Conservation (phyloP, 2,888 invertebrate genomes). For the Eristalis intricaria region DNA sequence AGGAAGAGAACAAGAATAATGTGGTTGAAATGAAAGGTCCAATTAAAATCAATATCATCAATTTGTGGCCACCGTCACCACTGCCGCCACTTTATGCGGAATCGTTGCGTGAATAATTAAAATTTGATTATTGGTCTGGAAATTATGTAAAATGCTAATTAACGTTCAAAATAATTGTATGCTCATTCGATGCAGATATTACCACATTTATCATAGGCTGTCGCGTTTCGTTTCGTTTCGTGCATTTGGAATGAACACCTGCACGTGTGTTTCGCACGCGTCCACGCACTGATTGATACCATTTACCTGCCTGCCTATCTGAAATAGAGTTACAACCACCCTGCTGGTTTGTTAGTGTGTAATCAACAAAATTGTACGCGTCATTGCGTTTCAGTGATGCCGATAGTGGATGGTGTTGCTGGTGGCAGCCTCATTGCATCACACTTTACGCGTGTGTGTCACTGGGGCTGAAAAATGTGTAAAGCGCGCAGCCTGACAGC, state of each 20-base stretch:
- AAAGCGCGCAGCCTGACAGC: slow-evolving; percentile 3
- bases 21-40: slow-evolving; percentile 5
- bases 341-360: slow-evolving; percentile 27
- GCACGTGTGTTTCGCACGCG: slow-evolving; percentile 24
- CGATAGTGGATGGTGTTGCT: slow-evolving; percentile 4
- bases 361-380: slow-evolving; percentile 38
- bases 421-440: slow-evolving; percentile 26
- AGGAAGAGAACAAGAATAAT: neutral
- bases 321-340: neutral
- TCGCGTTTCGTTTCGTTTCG: neutral
- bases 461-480: slow-evolving; percentile 16
- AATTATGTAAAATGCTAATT: slow-evolving; percentile 79
- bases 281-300: slow-evolving; percentile 55
- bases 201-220: slow-evolving; percentile 55
- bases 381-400: slow-evolving; percentile 37
- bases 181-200: slow-evolving; percentile 41
- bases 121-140: slow-evolving; percentile 69
- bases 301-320: slow-evolving; percentile 22
- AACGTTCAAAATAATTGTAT: slow-evolving; percentile 69
- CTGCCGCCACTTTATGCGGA: neutral
- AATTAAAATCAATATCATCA: slow-evolving; percentile 64
- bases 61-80: slow-evolving; percentile 16
- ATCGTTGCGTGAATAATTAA: slow-evolving; percentile 67
- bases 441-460: slow-evolving; percentile 18
- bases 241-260: slow-evolving; percentile 23